A percentile compares a stretch with the other conserved stretches of the same genome.
Evolutionary conservation across 2,797 vertebrate genomes (phyloP).

Genomic region (Sebastolobus alascanus): DNA sequence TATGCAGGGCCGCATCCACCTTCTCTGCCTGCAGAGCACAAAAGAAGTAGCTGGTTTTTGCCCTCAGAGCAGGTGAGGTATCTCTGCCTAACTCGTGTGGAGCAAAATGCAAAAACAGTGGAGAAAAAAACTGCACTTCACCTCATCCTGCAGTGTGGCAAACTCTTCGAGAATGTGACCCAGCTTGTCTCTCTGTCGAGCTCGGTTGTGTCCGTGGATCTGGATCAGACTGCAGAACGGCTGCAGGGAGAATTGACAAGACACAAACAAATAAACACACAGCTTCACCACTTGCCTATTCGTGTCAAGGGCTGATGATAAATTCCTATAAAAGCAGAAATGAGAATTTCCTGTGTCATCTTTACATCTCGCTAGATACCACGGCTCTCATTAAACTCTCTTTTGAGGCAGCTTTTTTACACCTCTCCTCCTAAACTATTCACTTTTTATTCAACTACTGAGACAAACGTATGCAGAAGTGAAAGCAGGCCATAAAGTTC

Average conservation of each 20-base stretch:
- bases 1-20: constrained; percentile 96
- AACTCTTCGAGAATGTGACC: constrained; percentile 99
- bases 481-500: not conserved
- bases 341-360: not conserved
- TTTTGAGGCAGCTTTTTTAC: not conserved
- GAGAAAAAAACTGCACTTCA: constrained; percentile 59
- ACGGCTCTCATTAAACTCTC: not conserved
- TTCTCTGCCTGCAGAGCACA: constrained; percentile 91
- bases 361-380: not conserved
- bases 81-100: not conserved
- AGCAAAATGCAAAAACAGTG: not conserved
- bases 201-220: constrained; percentile 98
- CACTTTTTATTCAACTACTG: not conserved
- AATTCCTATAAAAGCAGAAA: not conserved
- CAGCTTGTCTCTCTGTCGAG: constrained; percentile 97
- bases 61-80: not conserved
- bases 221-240: constrained; percentile 98
- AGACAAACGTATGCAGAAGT: not conserved
- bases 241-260: constrained; percentile 75
- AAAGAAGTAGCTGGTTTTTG: not conserved
- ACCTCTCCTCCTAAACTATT: not conserved
- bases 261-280: not conserved
- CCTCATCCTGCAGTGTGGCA: constrained; percentile 98
- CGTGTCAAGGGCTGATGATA: not conserved
- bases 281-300: not conserved